Evolutionary conservation across 2,888 invertebrate species (phyloP), one percentile per base, ranked within the genome.

Genomic region (Opisthograptis luteolata): DNA sequence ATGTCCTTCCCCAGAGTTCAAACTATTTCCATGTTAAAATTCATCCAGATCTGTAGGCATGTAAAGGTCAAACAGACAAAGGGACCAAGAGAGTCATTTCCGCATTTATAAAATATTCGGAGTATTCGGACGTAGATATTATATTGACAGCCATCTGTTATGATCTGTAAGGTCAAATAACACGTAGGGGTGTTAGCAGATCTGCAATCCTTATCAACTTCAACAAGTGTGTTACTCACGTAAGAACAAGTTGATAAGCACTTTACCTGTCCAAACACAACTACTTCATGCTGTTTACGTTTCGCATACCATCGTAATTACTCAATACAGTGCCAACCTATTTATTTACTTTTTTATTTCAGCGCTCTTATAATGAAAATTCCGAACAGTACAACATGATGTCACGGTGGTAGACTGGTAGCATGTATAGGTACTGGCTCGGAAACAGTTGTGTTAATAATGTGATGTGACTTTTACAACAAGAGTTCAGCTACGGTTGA

Each of bases 381-480:
- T 50, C 44, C 40, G 12, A 7, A 68, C 30, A 28, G 17, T 6
- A 24, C 37, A 12, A 20, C n/a, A n/a, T 84, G 86, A 86, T 83
- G 83, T 86, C 84, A 85, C n/a, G n/a, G 70, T 57, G 46, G 41
- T 56, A 58, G 73, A n/a, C n/a, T n/a, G n/a, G n/a, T n/a, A 69
- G 72, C 65, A 77, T 73, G 70, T 56, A 52, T 63, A 22, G 1
- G 20, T 20, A 20, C n/a, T n/a, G 35, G 12, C 17, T n/a, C 22
- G 2, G 24, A 14, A 47, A 64, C 85, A 85, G 73, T 83, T 84
- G 84, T 77, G 73, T 66, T 74, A 84, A 85, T 73, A 84, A 39
- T 47, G 34, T 44, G 42, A 32, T 50, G 30, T 17, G 45, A 47
- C 43, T 52, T 42, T 46, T 42, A 48, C 45, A 31, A 56, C 56